These are phyloP conservation scores for Azorinus chamasolen DNA, from an alignment of 2,888 invertebrate species.

Conservation along the genomic window DNA sequence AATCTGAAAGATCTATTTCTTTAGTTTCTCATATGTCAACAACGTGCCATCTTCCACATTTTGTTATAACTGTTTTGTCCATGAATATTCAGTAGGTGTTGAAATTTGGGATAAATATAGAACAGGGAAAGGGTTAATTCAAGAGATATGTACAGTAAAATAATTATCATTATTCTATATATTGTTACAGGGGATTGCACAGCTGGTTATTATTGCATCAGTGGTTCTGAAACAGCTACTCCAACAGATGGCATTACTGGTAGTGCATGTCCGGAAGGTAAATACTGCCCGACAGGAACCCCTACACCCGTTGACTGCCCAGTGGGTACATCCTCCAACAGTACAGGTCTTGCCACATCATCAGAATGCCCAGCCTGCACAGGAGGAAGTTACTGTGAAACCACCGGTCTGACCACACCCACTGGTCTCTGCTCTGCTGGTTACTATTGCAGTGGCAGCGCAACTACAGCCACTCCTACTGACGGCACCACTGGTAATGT, in stretches of 20 bases:
- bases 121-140: too few relatives aligned
- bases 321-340: slow-evolving; percentile 78
- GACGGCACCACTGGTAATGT: slow-evolving; percentile 81
- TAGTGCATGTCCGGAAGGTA: slow-evolving; percentile 79
- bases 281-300: slow-evolving; percentile 79
- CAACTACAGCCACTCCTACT: slow-evolving; percentile 77
- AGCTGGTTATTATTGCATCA: slow-evolving; percentile 81
- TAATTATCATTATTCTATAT: not conserved
- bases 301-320: slow-evolving; percentile 76
- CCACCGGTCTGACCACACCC: slow-evolving; percentile 78
- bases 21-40: too few relatives aligned
- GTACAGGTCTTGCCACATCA: slow-evolving; percentile 71
- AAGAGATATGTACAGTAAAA: too few relatives aligned
- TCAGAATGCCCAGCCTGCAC: slow-evolving; percentile 68
- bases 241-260: slow-evolving; percentile 82
- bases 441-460: slow-evolving; percentile 79
- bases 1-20: too few relatives aligned
- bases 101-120: too few relatives aligned
- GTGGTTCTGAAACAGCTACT: slow-evolving; percentile 77
- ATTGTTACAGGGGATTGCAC: slow-evolving; percentile 73
- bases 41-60: too few relatives aligned
- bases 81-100: too few relatives aligned
- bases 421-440: slow-evolving; percentile 79
- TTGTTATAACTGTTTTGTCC: too few relatives aligned
- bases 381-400: slow-evolving; percentile 81